phyloP scores from a whole-genome alignment of 2,888 invertebrate species.

The Hypena proboscidalis region DNA sequence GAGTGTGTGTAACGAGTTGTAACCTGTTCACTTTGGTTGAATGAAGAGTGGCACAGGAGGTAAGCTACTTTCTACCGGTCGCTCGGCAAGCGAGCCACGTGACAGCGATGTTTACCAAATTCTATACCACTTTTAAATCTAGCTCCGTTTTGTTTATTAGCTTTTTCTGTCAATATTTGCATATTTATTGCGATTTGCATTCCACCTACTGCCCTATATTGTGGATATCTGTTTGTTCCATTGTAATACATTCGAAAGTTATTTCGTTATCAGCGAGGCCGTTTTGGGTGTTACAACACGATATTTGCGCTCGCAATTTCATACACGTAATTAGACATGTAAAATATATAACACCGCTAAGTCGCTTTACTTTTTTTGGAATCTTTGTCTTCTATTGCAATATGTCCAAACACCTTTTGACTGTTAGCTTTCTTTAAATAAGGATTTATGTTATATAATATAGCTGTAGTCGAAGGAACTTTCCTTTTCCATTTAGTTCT shows the following conservation, averaged over 20 bases:
- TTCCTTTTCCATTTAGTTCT: no score
- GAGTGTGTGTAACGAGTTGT: conserved; percentile 71
- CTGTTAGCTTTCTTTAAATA: no score
- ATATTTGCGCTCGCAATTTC: conserved; percentile 25
- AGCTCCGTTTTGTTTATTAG: conserved; percentile 15
- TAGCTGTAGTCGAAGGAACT: no score
- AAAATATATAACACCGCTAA: no score
- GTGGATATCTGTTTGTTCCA: conserved; percentile 8
- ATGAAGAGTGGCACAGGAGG: conserved; percentile 82
- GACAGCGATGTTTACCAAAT: conserved; percentile 61
- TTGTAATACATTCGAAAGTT: conserved; percentile 31
- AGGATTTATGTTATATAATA: no score
- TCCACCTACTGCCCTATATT: conserved; percentile 12
- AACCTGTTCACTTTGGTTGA: conserved; percentile 79
- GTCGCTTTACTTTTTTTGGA: no score
- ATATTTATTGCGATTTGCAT: conserved; percentile 3
- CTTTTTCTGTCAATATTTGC: conserved; percentile 6
- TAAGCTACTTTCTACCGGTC: conserved; percentile 82
- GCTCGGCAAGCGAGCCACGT: conserved; percentile 58
- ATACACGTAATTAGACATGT: background rate
- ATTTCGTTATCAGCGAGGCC: conserved; percentile 37
- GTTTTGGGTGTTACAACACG: conserved; percentile 23
- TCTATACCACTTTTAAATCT: conserved; percentile 37
- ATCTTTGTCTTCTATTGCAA: no score
- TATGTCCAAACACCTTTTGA: no score